A percentile compares a stretch with the other conserved stretches of the same genome.
Evolutionary conservation across 64 coral and sea anemone species (phyloP).

Genomic region (Dendrophyllia cribrosa): DNA sequence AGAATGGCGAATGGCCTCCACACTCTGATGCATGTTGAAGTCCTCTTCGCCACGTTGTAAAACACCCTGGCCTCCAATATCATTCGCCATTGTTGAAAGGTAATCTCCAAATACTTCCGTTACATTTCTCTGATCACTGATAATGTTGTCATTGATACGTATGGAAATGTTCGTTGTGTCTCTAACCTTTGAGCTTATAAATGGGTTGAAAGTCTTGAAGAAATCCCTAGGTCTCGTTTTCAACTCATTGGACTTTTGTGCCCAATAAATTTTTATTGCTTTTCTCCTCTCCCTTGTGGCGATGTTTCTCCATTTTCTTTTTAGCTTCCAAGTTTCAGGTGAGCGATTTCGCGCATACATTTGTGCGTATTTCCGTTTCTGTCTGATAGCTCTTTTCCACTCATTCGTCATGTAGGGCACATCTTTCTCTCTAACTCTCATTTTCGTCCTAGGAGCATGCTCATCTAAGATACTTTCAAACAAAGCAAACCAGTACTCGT

Average conservation of each 20-base stretch:
- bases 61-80: neutral
- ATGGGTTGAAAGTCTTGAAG: slow-evolving; percentile 26
- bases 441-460: no score
- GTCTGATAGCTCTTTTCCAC: slow-evolving; percentile 19
- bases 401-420: no score
- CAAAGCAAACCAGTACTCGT: no score
- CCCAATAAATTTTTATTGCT: slow-evolving; percentile 2
- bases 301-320: slow-evolving; percentile 24
- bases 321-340: neutral
- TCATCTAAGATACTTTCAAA: no score
- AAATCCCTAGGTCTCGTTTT: slow-evolving; percentile 15
- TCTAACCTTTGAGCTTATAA: neutral
- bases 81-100: neutral
- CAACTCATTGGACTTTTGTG: neutral
- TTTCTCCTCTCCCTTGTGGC: slow-evolving; percentile 11
- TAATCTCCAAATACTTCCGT: no score
- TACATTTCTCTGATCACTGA: neutral
- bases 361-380: slow-evolving; percentile 17
- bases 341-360: neutral
- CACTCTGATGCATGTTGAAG: no score
- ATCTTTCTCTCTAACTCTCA: no score
- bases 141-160: no score
- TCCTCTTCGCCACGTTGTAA: no score
- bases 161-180: neutral
- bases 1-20: no score